Conservation (phyloP, 2,113 vertebrate species). For the Datnioides undecimradiatus region DNA sequence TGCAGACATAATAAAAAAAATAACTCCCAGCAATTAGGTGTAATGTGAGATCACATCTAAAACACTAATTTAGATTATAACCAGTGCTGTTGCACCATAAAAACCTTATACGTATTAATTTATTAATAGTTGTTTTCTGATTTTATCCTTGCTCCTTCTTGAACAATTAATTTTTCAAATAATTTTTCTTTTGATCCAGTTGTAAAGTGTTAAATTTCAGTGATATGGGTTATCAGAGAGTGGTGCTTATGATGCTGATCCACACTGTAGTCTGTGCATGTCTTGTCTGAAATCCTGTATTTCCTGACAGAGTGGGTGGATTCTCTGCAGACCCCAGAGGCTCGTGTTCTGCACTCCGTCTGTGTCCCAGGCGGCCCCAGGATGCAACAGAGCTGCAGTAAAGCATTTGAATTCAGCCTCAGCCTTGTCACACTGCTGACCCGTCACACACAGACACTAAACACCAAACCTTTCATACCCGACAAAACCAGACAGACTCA, state of each 20-base stretch:
- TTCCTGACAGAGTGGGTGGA: conserved; percentile 1
- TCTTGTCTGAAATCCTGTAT: conserved; percentile 6
- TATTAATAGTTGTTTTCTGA: neutral
- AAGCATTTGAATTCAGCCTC: conserved; percentile 32
- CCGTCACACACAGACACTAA: conserved; percentile 42
- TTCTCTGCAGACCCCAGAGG: conserved; percentile 5
- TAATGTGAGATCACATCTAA: neutral
- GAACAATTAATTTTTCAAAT: no score
- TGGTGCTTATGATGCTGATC: neutral
- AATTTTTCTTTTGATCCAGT: neutral
- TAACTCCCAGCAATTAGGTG: neutral
- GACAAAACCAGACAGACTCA: conserved; percentile 23
- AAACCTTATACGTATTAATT: neutral
- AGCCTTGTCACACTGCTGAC: conserved; percentile 40
- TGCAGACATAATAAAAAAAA: neutral
- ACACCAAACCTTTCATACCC: conserved; percentile 19
- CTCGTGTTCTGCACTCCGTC: neutral
- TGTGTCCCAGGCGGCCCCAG: conserved; percentile 13
- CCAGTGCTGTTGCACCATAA: neutral
- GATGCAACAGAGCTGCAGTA: conserved; percentile 36
- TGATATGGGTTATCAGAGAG: neutral
- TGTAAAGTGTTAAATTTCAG: neutral
- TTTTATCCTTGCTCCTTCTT: neutral
- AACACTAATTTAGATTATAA: neutral
- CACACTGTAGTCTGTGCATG: conserved; percentile 6